phyloP scores from a whole-genome alignment of 2,113 vertebrate genomes.

The Vidua macroura region DNA sequence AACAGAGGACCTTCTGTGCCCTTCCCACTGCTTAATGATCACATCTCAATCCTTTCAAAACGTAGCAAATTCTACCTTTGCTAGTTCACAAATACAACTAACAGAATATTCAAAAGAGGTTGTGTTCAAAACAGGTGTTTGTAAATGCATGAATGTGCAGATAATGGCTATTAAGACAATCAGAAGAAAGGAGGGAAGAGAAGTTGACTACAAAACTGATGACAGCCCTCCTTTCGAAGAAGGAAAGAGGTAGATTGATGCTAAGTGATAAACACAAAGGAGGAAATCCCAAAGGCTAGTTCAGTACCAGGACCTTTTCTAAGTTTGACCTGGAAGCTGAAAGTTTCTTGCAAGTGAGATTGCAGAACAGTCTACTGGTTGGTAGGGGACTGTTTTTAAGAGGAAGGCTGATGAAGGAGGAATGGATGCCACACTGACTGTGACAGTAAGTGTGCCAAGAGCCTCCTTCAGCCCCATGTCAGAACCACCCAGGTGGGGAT shows the following conservation, averaged over 20 bases:
- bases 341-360: neutral
- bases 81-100: neutral
- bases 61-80: neutral
- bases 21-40: slow-evolving; percentile 8
- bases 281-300: neutral
- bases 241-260: neutral
- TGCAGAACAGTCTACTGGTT: neutral
- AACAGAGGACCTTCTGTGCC: slow-evolving; percentile 3
- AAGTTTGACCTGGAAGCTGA: neutral
- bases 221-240: neutral
- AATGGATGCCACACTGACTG: neutral
- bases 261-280: neutral
- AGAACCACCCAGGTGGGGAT: neutral
- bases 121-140: neutral
- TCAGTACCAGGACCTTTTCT: neutral
- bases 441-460: neutral
- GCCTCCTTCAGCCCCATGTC: neutral
- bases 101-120: neutral
- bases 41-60: neutral
- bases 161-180: neutral
- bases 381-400: neutral
- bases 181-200: neutral
- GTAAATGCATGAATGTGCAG: neutral
- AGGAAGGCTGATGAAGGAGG: neutral
- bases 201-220: neutral